Conservation (phyloP, 2,113 vertebrate genomes). For the Forbesichthys agassizii region DNA sequence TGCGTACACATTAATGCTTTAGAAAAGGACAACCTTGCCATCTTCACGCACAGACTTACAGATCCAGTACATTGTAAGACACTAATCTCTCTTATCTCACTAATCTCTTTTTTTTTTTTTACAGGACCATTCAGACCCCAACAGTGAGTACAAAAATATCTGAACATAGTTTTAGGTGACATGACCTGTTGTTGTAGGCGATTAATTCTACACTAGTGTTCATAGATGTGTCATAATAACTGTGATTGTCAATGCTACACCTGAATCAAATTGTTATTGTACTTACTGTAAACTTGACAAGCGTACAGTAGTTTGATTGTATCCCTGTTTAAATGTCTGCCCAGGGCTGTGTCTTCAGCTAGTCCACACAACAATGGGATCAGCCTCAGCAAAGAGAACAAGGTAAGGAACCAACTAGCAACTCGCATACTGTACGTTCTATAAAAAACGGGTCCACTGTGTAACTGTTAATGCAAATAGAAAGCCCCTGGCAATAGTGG, state of each 20-base stretch:
- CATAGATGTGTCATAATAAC: too few relatives aligned
- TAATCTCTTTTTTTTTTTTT: constrained; percentile 42
- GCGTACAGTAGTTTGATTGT: neutral
- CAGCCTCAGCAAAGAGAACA: constrained; percentile 75
- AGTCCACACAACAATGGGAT: constrained; percentile 77
- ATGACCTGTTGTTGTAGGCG: neutral
- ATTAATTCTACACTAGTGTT: neutral
- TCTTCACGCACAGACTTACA: neutral
- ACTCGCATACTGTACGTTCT: too few relatives aligned
- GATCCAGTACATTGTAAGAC: neutral
- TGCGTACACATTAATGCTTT: neutral
- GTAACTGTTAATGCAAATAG: too few relatives aligned
- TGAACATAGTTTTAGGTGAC: neutral
- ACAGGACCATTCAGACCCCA: constrained; percentile 53
- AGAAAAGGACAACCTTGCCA: neutral
- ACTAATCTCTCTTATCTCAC: neutral
- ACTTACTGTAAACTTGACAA: too few relatives aligned
- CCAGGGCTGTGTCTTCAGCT: constrained; percentile 61
- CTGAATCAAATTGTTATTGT: too few relatives aligned
- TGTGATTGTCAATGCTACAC: too few relatives aligned
- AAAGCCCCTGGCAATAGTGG: too few relatives aligned
- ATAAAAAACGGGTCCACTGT: too few relatives aligned
- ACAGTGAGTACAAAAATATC: constrained; percentile 53
- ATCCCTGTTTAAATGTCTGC: constrained; percentile 16
- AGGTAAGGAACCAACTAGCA: constrained; percentile 56